A percentile compares a stretch with the other conserved stretches of the same genome.
phyloP scores from a whole-genome alignment of 1,140 invertebrate species.

The Drosophila yakuba region DNA sequence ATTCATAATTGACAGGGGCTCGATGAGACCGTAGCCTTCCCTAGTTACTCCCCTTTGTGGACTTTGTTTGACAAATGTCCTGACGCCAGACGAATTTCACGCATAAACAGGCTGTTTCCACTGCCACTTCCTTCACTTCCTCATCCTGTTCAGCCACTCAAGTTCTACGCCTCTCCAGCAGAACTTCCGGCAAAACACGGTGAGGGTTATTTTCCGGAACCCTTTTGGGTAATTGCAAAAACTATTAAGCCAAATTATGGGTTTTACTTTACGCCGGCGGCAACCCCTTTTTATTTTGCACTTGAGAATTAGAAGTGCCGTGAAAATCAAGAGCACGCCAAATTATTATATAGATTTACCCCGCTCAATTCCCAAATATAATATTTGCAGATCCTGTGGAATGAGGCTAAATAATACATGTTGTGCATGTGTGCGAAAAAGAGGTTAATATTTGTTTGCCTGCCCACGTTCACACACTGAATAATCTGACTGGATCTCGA shows the following conservation, averaged over 20 bases:
- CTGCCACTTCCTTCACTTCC: slow-evolving; percentile 40
- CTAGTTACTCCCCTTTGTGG: background rate
- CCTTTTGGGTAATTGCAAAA: slow-evolving; percentile 79
- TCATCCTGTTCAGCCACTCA: slow-evolving; percentile 30
- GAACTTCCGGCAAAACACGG: slow-evolving; percentile 14
- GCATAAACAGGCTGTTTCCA: slow-evolving; percentile 68
- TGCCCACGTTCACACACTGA: slow-evolving; percentile 28
- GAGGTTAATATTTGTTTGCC: slow-evolving; percentile 73
- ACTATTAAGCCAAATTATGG: slow-evolving; percentile 83
- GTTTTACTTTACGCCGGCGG: slow-evolving; percentile 73
- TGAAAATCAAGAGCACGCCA: slow-evolving; percentile 79
- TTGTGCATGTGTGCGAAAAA: slow-evolving; percentile 45
- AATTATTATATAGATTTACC: slow-evolving; percentile 79
- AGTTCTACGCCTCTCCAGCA: slow-evolving; percentile 39
- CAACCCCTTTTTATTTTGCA: slow-evolving; percentile 40
- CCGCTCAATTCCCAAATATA: slow-evolving; percentile 58
- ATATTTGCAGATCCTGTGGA: slow-evolving; percentile 54
- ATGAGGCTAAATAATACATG: slow-evolving; percentile 31
- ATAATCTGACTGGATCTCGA: slow-evolving; percentile 27
- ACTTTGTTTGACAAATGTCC: slow-evolving; percentile 65
- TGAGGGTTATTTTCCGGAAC: slow-evolving; percentile 41
- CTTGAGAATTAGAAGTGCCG: slow-evolving; percentile 73
- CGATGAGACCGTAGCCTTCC: background rate
- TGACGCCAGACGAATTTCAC: slow-evolving; percentile 64
- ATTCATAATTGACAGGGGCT: slow-evolving; percentile 51